These are phyloP conservation scores for Enteromius afrohamiltoni DNA, from an alignment of 2,797 vertebrate species.

Conservation along the genomic window DNA sequence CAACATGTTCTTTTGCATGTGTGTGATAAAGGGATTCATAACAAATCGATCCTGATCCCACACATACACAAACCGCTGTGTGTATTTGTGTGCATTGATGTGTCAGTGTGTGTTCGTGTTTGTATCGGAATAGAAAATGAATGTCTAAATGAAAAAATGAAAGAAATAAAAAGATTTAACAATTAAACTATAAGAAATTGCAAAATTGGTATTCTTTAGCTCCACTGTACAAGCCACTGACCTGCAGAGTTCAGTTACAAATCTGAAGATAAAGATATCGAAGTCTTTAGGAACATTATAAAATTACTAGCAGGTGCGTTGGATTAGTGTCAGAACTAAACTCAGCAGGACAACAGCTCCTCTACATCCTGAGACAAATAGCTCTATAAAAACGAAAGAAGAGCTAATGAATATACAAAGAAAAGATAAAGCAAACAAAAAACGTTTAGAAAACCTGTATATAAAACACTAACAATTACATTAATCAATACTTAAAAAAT, in stretches of 20 bases:
- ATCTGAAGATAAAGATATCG: neutral
- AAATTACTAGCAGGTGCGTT: neutral
- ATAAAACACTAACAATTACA: neutral
- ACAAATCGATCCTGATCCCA: conserved; percentile 12
- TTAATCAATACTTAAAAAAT: neutral
- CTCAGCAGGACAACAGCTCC: neutral
- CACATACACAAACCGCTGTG: neutral
- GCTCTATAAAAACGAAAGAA: neutral
- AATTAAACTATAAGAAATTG: neutral
- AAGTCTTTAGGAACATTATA: too few species aligned
- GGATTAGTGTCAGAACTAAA: neutral
- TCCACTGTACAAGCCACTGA: neutral
- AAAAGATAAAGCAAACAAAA: neutral
- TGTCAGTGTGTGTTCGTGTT: neutral
- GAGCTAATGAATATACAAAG: neutral
- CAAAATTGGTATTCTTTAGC: neutral
- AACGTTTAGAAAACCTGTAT: neutral
- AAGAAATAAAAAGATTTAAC: neutral
- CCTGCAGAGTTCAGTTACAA: neutral
- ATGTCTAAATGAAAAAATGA: neutral
- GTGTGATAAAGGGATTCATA: neutral
- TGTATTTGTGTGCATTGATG: neutral
- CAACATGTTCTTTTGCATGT: neutral
- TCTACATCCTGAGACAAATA: neutral
- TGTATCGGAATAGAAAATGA: neutral